phyloP scores from a whole-genome alignment of 2,888 invertebrate species.

The Athalia cordata region DNA sequence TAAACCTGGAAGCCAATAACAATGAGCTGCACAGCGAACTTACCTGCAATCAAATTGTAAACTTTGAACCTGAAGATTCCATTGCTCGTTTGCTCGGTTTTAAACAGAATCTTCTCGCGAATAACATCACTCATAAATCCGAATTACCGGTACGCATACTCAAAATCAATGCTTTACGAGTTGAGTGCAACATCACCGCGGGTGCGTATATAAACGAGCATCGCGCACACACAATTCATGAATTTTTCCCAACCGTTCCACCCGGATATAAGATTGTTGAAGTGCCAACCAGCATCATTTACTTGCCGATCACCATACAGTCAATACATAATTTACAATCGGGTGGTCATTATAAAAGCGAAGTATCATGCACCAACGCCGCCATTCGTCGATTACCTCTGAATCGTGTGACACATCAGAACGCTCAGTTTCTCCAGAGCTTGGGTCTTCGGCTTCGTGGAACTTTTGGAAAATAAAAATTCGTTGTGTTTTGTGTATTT shows the following conservation, averaged over 20 bases:
- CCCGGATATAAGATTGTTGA: too few species aligned
- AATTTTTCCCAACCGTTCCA: too few species aligned
- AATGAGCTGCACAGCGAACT: constrained; percentile 55
- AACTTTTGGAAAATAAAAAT: neutral
- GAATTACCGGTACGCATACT: too few species aligned
- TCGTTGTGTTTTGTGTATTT: too few species aligned
- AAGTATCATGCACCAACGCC: too few species aligned
- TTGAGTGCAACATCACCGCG: constrained; percentile 60
- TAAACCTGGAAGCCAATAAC: constrained; percentile 55
- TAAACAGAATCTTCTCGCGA: too few species aligned
- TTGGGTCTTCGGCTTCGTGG: constrained; percentile 48
- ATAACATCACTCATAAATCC: too few species aligned
- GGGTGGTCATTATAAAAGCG: too few species aligned
- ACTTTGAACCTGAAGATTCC: too few species aligned
- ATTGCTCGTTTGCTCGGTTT: too few species aligned
- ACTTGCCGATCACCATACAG: constrained; percentile 51
- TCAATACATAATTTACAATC: constrained; percentile 52
- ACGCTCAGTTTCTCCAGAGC: constrained; percentile 48
- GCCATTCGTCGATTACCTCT: too few species aligned
- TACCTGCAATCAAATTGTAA: too few species aligned
- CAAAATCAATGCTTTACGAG: constrained; percentile 55
- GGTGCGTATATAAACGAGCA: constrained; percentile 61
- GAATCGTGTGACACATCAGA: constrained; percentile 51
- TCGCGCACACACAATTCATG: constrained; percentile 59
- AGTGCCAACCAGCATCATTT: constrained; percentile 52